Evolutionary conservation across 2,888 invertebrate species (phyloP).

Genomic region (Drosophila histrio): DNA sequence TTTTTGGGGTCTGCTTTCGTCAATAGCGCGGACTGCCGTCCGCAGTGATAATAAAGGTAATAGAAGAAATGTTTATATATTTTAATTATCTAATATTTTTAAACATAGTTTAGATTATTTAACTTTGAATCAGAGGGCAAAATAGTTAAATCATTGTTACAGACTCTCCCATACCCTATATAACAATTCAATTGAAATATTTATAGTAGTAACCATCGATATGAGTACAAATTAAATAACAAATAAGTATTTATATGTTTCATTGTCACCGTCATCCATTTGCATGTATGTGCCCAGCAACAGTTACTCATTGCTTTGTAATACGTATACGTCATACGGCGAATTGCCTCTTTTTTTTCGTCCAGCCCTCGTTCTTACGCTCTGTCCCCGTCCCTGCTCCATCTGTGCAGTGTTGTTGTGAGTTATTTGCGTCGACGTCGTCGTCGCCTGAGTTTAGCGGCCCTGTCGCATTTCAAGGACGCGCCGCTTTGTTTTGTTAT

Average conservation of each 20-base stretch:
- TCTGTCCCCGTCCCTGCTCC: neutral
- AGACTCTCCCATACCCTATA: no score
- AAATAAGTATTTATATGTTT: slow-evolving; percentile 20
- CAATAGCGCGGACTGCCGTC: no score
- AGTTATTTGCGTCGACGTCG: slow-evolving; percentile 72
- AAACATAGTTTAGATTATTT: no score
- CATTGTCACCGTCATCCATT: slow-evolving; percentile 15
- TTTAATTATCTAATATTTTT: neutral
- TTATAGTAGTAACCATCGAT: no score
- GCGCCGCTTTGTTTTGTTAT: slow-evolving; percentile 71
- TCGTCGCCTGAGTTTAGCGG: slow-evolving; percentile 68
- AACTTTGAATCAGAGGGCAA: no score
- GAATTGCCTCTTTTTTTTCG: slow-evolving; percentile 11
- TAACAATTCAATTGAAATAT: no score
- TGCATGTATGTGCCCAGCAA: slow-evolving; percentile 13
- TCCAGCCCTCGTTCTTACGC: slow-evolving; percentile 21
- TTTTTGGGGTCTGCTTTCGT: no score
- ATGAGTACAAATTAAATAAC: neutral
- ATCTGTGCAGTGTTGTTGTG: slow-evolving; percentile 44
- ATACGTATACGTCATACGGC: slow-evolving; percentile 14
- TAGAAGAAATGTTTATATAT: no score
- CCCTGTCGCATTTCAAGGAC: slow-evolving; percentile 75
- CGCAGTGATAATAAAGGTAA: no score
- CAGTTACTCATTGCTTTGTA: slow-evolving; percentile 42
- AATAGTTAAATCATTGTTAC: no score